A percentile compares a stretch with the other conserved stretches of the same genome.
Conservation (phyloP, 2,113 vertebrate genomes). For the Thryonomys swinderianus region DNA sequence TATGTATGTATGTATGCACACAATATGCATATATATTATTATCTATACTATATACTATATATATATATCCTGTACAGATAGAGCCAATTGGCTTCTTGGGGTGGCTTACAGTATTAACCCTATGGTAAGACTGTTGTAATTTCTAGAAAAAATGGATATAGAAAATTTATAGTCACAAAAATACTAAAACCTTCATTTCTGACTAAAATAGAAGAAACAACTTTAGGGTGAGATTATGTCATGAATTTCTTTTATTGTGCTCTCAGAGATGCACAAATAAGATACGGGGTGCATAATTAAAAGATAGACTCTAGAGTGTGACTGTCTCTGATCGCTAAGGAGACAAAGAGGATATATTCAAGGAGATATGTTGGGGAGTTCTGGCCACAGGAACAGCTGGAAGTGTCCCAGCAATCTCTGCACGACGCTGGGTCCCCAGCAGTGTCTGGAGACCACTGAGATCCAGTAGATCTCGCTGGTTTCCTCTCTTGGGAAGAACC, state of each 20-base stretch:
- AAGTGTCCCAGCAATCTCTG: not conserved
- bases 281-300: not conserved
- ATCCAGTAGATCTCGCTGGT: constrained; percentile 25
- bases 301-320: not conserved
- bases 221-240: not conserved
- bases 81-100: constrained; percentile 69
- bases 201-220: not conserved
- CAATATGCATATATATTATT: no score
- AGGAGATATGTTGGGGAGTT: constrained; percentile 1
- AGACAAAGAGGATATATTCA: not conserved
- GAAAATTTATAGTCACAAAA: constrained; percentile 36
- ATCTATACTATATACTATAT: no score
- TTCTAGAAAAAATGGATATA: constrained; percentile 30
- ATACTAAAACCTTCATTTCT: not conserved
- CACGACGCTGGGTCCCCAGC: constrained; percentile 26
- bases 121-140: constrained; percentile 65
- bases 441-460: constrained; percentile 56
- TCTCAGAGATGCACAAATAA: not conserved
- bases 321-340: not conserved
- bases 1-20: no score
- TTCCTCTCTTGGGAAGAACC: not conserved
- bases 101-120: constrained; percentile 16
- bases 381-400: not conserved
- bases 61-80: constrained; percentile 59
- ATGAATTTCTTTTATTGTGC: not conserved